These are phyloP conservation scores for Ifrita kowaldi DNA, from an alignment of 2,113 vertebrate species.

Conservation along the genomic window DNA sequence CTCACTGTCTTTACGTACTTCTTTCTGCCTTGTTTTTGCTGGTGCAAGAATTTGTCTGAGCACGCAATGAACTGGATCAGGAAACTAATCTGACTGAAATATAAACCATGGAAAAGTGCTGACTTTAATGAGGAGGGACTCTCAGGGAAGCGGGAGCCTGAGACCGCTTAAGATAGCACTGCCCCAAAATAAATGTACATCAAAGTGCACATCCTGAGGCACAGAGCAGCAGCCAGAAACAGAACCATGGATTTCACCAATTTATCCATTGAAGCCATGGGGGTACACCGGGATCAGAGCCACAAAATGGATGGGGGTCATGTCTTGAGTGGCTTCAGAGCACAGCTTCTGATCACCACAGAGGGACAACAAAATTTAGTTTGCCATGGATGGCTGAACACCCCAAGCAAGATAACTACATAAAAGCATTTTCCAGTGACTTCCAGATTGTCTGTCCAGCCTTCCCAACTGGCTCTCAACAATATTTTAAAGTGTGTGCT, in stretches of 20 bases:
- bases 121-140: not conserved
- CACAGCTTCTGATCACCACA: not conserved
- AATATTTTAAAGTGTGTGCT: not conserved
- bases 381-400: not conserved
- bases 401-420: not conserved
- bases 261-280: not conserved
- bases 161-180: not conserved
- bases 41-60: conserved; percentile 25
- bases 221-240: not conserved
- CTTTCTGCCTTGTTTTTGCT: conserved; percentile 14
- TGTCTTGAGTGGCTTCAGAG: not conserved
- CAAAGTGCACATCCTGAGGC: not conserved
- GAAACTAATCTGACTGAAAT: conserved; percentile 28
- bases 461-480: not conserved
- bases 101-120: conserved; percentile 36
- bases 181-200: not conserved
- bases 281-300: not conserved
- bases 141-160: conserved; percentile 4
- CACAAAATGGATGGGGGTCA: not conserved
- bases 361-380: not conserved
- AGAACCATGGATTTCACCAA: not conserved
- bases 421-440: not conserved
- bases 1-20: not conserved
- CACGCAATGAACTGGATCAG: conserved; percentile 31
- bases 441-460: not conserved